Evolutionary conservation across 2,113 vertebrate species (phyloP).

Genomic region (Aegithalos caudatus): DNA sequence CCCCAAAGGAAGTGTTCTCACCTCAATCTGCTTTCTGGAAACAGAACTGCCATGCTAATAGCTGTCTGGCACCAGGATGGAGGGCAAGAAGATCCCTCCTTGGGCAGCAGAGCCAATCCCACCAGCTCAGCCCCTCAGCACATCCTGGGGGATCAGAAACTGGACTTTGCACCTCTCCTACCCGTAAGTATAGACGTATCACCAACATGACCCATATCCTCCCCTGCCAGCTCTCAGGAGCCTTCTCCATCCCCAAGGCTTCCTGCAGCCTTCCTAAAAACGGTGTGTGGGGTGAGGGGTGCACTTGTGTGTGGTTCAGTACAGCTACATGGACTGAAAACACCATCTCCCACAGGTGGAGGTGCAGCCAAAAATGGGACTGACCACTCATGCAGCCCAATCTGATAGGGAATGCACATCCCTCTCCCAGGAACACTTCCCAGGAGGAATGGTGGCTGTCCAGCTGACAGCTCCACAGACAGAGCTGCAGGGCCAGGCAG

Average conservation of each 20-base stretch:
- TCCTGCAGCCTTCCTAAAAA: not conserved
- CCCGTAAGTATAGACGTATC: not conserved
- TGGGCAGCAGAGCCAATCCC: not conserved
- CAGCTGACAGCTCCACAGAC: not conserved
- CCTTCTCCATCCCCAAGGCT: not conserved
- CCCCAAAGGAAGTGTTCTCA: not conserved
- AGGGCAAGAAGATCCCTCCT: not conserved
- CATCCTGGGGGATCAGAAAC: not conserved
- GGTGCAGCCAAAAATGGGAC: not conserved
- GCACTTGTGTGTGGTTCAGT: not conserved
- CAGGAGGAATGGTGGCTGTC: not conserved
- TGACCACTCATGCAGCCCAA: fast-evolving
- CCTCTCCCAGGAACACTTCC: not conserved
- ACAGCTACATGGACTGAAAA: not conserved
- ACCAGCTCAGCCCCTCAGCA: not conserved
- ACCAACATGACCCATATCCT: not conserved
- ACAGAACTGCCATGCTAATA: not conserved
- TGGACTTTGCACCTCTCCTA: not conserved
- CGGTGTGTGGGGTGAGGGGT: fast-evolving
- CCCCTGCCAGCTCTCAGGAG: not conserved
- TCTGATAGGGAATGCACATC: fast-evolving
- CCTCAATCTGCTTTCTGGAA: not conserved
- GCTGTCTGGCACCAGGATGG: not conserved
- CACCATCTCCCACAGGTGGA: not conserved
- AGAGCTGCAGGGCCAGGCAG: fast-evolving